These are phyloP conservation scores for Microdon myrmicae DNA, from an alignment of 2,888 invertebrate genomes.

Conservation along the genomic window DNA sequence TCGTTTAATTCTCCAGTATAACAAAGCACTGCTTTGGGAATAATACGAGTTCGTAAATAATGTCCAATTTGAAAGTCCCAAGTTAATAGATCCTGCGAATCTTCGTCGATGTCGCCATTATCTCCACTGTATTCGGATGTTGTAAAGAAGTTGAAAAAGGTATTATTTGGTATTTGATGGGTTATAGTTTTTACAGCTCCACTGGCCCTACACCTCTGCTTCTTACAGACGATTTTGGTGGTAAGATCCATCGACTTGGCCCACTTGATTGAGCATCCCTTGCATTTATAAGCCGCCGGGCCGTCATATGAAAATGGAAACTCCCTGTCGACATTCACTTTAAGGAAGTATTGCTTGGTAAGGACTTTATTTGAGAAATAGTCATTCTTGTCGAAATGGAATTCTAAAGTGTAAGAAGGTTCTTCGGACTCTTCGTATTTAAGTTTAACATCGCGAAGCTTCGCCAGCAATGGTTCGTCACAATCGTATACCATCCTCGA, in stretches of 20 bases:
- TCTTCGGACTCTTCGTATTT: constrained; percentile 64
- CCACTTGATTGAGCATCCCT: constrained; percentile 95
- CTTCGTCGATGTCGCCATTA: constrained; percentile 85
- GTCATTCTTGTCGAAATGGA: constrained; percentile 93
- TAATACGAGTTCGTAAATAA: constrained; percentile 94
- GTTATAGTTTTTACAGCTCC: constrained; percentile 93
- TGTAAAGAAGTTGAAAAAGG: constrained; percentile 98
- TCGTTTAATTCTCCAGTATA: constrained; percentile 91
- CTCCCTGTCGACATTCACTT: constrained; percentile 86
- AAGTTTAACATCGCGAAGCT: constrained; percentile 65
- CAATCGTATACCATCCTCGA: constrained; percentile 92
- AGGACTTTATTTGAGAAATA: constrained; percentile 80
- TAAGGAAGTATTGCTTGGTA: constrained; percentile 93
- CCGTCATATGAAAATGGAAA: constrained; percentile 97
- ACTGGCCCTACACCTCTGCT: constrained; percentile 96
- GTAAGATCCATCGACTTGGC: constrained; percentile 97
- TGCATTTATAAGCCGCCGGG: constrained; percentile 71
- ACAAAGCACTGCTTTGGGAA: constrained; percentile 94
- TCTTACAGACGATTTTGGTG: constrained; percentile 94
- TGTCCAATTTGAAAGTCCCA: constrained; percentile 99
- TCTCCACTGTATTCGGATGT: constrained; percentile 90
- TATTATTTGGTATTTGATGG: constrained; percentile 94
- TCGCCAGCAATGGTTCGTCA: constrained; percentile 71
- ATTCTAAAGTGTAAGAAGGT: constrained; percentile 76
- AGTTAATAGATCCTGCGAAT: constrained; percentile 82